phyloP scores from a whole-genome alignment of 2,113 vertebrate species.

The Notothenia coriiceps region DNA sequence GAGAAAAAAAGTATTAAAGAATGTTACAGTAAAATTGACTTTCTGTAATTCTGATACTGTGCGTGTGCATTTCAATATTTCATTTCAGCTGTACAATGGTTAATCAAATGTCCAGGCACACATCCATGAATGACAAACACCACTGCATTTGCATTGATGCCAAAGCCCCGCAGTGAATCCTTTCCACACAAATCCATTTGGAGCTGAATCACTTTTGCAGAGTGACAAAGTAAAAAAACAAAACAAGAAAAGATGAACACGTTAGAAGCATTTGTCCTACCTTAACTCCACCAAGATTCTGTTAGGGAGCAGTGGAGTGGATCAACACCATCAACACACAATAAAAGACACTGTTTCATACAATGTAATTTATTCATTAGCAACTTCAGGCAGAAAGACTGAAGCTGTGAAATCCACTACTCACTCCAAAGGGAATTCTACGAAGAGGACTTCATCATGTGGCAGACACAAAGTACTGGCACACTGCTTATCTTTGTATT shows the following conservation, averaged over 20 bases:
- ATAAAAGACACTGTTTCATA: not conserved
- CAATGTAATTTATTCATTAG: not conserved
- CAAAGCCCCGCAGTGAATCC: constrained; percentile 1
- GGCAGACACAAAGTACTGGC: not conserved
- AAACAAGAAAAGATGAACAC: not conserved
- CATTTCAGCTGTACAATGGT: constrained; percentile 53
- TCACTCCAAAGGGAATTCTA: not conserved
- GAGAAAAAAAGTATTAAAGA: constrained; percentile 26
- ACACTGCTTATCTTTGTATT: not conserved
- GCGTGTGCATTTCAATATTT: constrained; percentile 25
- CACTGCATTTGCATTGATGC: constrained; percentile 25
- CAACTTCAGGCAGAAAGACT: not conserved
- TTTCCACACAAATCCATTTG: constrained; percentile 15
- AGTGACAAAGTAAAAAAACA: not conserved
- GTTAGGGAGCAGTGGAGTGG: not conserved
- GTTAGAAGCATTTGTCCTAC: not conserved
- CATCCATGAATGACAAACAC: constrained; percentile 38
- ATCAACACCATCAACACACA: not conserved
- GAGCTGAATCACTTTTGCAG: constrained; percentile 16
- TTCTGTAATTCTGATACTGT: constrained; percentile 22
- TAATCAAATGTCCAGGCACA: constrained; percentile 48
- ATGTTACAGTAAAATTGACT: constrained; percentile 47
- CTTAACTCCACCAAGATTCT: not conserved
- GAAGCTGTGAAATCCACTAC: not conserved
- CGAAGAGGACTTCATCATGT: not conserved